phyloP scores from a whole-genome alignment of 35 echinoderm and acorn worm genomes.

The Holothuria glaberrima region DNA sequence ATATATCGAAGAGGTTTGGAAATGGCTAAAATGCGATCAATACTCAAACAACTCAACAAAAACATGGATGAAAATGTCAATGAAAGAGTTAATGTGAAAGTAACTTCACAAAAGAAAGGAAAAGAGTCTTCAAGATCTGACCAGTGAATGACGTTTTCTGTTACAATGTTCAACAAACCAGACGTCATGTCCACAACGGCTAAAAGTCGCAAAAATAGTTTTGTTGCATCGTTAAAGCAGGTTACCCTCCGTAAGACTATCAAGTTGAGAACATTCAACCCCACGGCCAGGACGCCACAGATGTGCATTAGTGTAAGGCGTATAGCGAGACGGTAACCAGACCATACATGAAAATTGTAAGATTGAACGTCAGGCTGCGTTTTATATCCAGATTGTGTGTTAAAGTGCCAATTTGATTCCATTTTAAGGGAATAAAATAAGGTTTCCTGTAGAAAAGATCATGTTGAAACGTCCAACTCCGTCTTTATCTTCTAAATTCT shows the following conservation, averaged over 20 bases:
- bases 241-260: background rate
- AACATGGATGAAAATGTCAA: conserved; percentile 8
- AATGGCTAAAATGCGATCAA: conserved; percentile 20
- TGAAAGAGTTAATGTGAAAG: background rate
- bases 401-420: too few relatives aligned
- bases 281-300: background rate
- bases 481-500: too few relatives aligned
- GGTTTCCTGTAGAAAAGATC: too few relatives aligned
- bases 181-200: conserved; percentile 1
- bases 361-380: too few relatives aligned
- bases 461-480: too few relatives aligned
- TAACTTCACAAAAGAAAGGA: conserved; percentile 17
- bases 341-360: background rate
- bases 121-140: background rate
- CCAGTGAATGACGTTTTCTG: conserved; percentile 19
- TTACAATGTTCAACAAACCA: background rate
- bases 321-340: background rate
- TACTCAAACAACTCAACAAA: conserved; percentile 16
- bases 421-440: too few relatives aligned
- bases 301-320: background rate
- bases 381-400: too few relatives aligned
- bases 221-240: conserved; percentile 36
- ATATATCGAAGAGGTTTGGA: conserved; percentile 25
- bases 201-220: background rate
- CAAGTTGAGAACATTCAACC: conserved; percentile 19